These are phyloP conservation scores for Pristis pectinata DNA, from an alignment of 2,797 vertebrate species.

Conservation along the genomic window DNA sequence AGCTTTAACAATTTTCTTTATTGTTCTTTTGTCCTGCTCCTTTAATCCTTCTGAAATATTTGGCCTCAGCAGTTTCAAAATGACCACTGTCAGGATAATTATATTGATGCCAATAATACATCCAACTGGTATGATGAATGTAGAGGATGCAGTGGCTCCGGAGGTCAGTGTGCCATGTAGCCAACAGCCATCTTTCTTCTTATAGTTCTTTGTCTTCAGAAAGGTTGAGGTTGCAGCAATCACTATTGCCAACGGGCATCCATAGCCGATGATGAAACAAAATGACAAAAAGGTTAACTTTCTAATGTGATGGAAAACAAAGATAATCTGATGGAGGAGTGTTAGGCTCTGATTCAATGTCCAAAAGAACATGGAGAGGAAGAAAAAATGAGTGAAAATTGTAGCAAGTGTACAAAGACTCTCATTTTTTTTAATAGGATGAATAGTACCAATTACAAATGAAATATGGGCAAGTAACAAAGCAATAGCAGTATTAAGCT, in stretches of 20 bases:
- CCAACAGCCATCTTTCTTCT: constrained; percentile 51
- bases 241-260: constrained; percentile 56
- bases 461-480: constrained; percentile 55
- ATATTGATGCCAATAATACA: constrained; percentile 59
- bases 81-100: constrained; percentile 58
- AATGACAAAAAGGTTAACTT: constrained; percentile 54
- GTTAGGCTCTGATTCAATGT: constrained; percentile 60
- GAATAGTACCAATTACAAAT: constrained; percentile 50
- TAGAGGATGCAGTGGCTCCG: constrained; percentile 44
- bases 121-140: constrained; percentile 59
- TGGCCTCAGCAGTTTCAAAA: constrained; percentile 55
- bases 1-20: constrained; percentile 54
- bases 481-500: constrained; percentile 59
- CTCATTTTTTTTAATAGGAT: rapidly evolving
- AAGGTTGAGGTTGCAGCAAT: constrained; percentile 47
- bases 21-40: constrained; percentile 49
- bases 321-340: constrained; percentile 60
- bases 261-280: constrained; percentile 56
- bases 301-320: constrained; percentile 55
- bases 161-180: constrained; percentile 45
- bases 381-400: constrained; percentile 62
- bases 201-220: constrained; percentile 44
- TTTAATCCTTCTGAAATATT: constrained; percentile 33
- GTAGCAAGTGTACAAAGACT: constrained; percentile 50
- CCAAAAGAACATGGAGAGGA: constrained; percentile 67